These are phyloP conservation scores for Blastobasis adustella DNA, from an alignment of 2,888 invertebrate species.

Conservation along the genomic window DNA sequence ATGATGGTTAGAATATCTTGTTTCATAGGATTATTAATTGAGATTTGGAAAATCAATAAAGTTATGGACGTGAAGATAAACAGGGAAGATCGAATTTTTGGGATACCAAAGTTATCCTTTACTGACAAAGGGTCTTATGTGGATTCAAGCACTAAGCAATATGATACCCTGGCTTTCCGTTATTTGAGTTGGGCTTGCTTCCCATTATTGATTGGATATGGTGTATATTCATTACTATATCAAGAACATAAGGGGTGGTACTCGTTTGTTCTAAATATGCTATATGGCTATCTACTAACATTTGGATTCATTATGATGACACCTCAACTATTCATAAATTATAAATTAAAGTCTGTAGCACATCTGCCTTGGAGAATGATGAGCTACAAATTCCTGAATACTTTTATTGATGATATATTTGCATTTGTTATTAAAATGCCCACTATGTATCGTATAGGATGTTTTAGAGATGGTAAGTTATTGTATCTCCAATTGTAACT, in stretches of 20 bases:
- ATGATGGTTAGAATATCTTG: constrained; percentile 96
- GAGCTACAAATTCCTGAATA: constrained; percentile 99
- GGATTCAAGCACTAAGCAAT: constrained; percentile 93
- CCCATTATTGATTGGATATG: constrained; percentile 94
- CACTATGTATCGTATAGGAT: constrained; percentile 97
- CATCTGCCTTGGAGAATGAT: constrained; percentile 99
- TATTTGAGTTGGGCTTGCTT: constrained; percentile 98
- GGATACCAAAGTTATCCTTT: constrained; percentile 87
- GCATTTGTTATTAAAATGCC: constrained; percentile 99
- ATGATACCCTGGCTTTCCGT: constrained; percentile 96
- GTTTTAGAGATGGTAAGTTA: constrained; percentile 92
- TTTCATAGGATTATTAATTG: constrained; percentile 94
- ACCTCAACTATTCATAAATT: constrained; percentile 99
- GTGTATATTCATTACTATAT: constrained; percentile 95
- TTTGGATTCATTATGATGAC: constrained; percentile 99
- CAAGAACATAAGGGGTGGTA: constrained; percentile 99
- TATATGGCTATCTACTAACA: constrained; percentile 97
- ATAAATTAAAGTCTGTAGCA: constrained; percentile 98
- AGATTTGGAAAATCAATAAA: constrained; percentile 99
- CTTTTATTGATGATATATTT: constrained; percentile 99
- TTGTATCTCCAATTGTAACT: constrained; percentile 1
- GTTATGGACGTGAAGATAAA: constrained; percentile 86
- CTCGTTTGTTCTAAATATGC: constrained; percentile 95
- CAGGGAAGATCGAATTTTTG: constrained; percentile 82
- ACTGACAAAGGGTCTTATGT: constrained; percentile 98